phyloP scores from a whole-genome alignment of 2,888 invertebrate species.

The Glaucopsyche alexis region DNA sequence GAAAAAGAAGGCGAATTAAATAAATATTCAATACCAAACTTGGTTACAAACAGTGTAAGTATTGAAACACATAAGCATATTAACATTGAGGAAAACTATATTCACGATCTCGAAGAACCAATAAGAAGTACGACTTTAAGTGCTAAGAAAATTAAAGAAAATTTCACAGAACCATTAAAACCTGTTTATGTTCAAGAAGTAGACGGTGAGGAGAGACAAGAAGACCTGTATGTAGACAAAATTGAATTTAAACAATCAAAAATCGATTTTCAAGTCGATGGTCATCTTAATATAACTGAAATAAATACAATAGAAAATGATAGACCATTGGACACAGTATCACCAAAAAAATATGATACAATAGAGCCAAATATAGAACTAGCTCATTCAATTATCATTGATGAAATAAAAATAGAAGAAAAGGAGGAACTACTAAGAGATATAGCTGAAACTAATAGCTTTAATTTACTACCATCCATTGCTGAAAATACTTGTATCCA shows the following conservation, averaged over 20 bases:
- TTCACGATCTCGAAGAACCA: constrained; percentile 50
- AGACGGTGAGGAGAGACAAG: constrained; percentile 62
- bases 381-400: constrained; percentile 77
- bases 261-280: constrained; percentile 51
- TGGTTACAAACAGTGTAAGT: constrained; percentile 44
- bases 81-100: constrained; percentile 50
- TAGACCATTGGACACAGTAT: constrained; percentile 39
- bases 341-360: constrained; percentile 45
- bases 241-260: constrained; percentile 41
- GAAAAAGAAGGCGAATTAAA: constrained; percentile 54
- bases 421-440: constrained; percentile 56
- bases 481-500: constrained; percentile 53
- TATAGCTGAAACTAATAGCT: constrained; percentile 40
- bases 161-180: constrained; percentile 48
- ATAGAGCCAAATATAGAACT: constrained; percentile 48
- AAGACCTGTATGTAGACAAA: constrained; percentile 44
- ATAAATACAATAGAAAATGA: constrained; percentile 52
- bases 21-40: constrained; percentile 43
- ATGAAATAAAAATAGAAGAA: constrained; percentile 71
- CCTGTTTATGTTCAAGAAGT: constrained; percentile 68
- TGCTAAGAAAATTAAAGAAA: constrained; percentile 44
- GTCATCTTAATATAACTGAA: constrained; percentile 46
- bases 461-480: constrained; percentile 42
- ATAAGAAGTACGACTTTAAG: constrained; percentile 39
- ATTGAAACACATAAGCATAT: constrained; percentile 52